Base-by-base conservation (phyloP, 2,888 invertebrate genomes). In the Netelia melanura region DNA sequence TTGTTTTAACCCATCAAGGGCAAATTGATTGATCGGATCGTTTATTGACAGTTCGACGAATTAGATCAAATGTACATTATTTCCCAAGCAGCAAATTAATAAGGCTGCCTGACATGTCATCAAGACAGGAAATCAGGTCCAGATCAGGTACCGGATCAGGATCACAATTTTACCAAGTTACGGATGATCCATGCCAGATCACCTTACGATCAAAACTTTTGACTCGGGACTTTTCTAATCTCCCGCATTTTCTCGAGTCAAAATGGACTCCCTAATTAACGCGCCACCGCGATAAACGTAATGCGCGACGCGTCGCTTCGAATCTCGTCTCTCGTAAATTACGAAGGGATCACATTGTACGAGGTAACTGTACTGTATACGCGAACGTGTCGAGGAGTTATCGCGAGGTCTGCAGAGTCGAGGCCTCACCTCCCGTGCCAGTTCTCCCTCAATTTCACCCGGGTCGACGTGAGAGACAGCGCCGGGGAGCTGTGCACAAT, bases 371-470 rank as follows among this genome's bases (percentile, higher is more conserved):
- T 71, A 48, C 14, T 48, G 48, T 48, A 48, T 48, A 48, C 48
- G 48, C 14, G 48, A 48, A 14, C 11, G 48, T 14, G 76, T 52
- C 67, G 84, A 77, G 72, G 72, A 80, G 62, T 74, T 81, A 84
- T 84, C 84, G 81, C 77, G 67, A 58, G 72, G 54, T 62, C 74
- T 81, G 81, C 82, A 82, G 72, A 52, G 82, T 72, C 71, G 77
- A 72, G 17, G 58, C 58, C 58, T 58, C 9, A 21, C 17, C 58
- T 21, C 58, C 48, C 21, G 58, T 58, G 9, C 14, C 14, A 48
- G 23, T 62, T n/a, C 68, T 83, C 79, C 72, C 61, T 81, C 81
- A 74, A 68, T 84, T 72, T 76, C 43, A 62, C 54, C n/a, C 75
- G 56, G 70, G 58, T 71, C 77, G 65, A 71, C 61, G 65, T 65